Conservation (phyloP, 2,888 invertebrate genomes). For the Luperina nickerlii region DNA sequence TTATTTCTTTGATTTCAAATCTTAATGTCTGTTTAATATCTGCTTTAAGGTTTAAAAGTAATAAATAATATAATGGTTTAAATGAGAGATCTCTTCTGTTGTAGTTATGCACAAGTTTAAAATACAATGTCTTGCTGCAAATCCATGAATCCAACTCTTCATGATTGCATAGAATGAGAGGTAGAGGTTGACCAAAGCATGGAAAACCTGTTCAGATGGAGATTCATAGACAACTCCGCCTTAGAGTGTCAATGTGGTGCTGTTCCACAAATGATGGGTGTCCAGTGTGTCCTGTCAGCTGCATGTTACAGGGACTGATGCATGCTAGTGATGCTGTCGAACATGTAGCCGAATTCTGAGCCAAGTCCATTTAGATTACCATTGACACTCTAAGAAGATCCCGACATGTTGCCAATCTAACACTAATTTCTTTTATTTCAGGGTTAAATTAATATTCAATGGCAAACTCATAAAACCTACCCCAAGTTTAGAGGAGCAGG, state of each 20-base stretch:
- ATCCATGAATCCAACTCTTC: background rate
- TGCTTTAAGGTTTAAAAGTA: background rate
- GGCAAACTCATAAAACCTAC: conserved; percentile 91
- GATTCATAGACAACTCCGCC: no score
- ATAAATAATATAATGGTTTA: background rate
- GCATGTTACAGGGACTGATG: no score
- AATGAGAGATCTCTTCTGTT: background rate
- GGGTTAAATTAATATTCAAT: conserved; percentile 92
- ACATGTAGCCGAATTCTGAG: no score
- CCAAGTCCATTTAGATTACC: no score
- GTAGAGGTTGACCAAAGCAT: no score
- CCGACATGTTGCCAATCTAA: background rate
- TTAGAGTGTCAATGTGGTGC: no score
- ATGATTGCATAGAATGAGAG: background rate
- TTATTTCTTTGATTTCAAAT: background rate
- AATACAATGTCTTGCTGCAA: background rate
- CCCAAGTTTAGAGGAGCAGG: conserved; percentile 89
- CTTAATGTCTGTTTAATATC: background rate
- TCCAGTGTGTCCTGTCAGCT: no score
- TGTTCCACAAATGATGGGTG: no score
- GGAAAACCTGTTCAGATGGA: no score
- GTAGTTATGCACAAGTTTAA: background rate
- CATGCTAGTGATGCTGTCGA: no score
- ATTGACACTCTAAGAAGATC: no score
- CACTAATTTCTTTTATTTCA: conserved; percentile 69